Percentiles rank a stretch among this genome's conserved stretches.
Evolutionary conservation across 92 coral and sea anemone genomes (phyloP).

Genomic region (Epizoanthus stellaris): DNA sequence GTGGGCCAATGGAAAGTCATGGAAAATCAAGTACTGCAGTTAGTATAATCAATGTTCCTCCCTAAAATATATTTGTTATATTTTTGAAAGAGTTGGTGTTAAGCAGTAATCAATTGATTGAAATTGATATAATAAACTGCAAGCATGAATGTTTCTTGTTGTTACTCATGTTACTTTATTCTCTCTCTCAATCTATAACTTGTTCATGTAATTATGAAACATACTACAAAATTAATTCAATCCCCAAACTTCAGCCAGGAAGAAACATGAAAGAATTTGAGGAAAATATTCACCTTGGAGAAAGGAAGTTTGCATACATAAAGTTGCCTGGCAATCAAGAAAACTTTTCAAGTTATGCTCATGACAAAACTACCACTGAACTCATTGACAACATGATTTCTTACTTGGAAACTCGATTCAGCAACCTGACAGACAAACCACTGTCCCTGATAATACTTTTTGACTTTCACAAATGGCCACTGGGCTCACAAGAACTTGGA

Average conservation of each 20-base stretch:
- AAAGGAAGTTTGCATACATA: background rate
- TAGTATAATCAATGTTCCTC: conserved; percentile 5
- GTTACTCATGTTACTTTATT: background rate
- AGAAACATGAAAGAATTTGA: conserved; percentile 4
- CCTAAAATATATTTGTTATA: background rate
- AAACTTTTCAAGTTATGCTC: background rate
- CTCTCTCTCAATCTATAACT: background rate
- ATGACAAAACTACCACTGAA: background rate
- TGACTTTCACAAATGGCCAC: conserved; percentile 17
- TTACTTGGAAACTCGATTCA: background rate
- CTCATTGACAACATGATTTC: background rate
- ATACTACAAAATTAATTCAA: conserved; percentile 3
- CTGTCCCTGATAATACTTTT: background rate
- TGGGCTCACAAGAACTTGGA: conserved; percentile 7
- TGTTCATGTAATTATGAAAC: conserved; percentile 13
- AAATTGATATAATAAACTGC: background rate
- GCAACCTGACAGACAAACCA: conserved; percentile 10
- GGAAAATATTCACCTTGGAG: background rate
- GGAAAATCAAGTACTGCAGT: background rate
- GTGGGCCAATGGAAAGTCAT: too few relatives aligned
- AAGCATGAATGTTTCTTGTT: conserved; percentile 1
- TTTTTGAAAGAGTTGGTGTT: conserved; percentile 8
- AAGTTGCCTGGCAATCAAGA: background rate
- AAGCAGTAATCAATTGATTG: background rate
- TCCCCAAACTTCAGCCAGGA: background rate